Evolutionary conservation across 2,888 invertebrate species (phyloP), one percentile per base, ranked within the genome.

Genomic region (Gandaritis pyraliata): DNA sequence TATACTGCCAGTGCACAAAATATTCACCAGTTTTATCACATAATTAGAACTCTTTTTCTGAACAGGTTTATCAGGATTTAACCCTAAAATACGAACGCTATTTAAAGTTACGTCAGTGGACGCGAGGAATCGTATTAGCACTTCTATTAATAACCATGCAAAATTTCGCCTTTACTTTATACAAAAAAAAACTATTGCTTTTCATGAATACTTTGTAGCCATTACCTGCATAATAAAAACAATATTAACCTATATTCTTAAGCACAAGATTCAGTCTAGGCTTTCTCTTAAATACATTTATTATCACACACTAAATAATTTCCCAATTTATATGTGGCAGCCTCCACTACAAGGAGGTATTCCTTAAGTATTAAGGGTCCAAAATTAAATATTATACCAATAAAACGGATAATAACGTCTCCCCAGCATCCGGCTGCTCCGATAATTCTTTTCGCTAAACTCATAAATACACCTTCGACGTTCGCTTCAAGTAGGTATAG

Each of bases 361-460:
- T 57, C 48, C 41, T 48, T 46, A 54, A 39, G 11, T 83, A 82
- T 11, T 83, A 82, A 88, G 85, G 82, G 83, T 75, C 86, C 82
- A 86, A 91, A 92, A 91, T 92, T 92, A 91, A 92, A 92, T 92
- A 92, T 91, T 89, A 90, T 91, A 89, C 90, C 91, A 92, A 92
- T 92, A 92, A 92, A 91, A 90, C 83, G 85, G 86, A 90, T 90
- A 85, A 86, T 90, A 91, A 91, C 86, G 87, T 86, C 85, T 85
- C 88, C 90, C 83, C 73, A 70, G 78, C 87, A 87, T 90, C 91
- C 91, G 88, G 82, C 78, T 77, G 73, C 77, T 65, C 77, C 86
- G 90, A 90, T 91, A 90, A 90, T 91, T 90, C 87, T 85, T 80
- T 77, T 66, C 82, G 81, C 77, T 75, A 81, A 77, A 72, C 80